Evolutionary conservation across 2,113 vertebrate species (phyloP).

Genomic region (Cebidichthys violaceus): DNA sequence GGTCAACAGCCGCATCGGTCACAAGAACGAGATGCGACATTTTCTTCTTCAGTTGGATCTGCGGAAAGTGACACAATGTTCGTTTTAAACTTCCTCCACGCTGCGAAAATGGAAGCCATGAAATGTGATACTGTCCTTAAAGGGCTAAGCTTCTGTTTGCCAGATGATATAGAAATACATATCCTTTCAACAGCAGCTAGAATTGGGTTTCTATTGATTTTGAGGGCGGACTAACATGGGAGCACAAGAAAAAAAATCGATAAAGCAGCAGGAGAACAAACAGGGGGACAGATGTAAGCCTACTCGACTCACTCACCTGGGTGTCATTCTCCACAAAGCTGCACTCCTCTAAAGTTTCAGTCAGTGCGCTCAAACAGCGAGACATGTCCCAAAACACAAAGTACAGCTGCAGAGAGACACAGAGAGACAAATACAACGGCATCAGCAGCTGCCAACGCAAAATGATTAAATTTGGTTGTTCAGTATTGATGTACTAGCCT

Average conservation of each 20-base stretch:
- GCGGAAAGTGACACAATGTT: slow-evolving; percentile 7
- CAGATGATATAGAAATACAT: slow-evolving; percentile 6
- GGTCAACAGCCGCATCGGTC: slow-evolving; percentile 41
- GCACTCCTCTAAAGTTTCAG: slow-evolving; percentile 77
- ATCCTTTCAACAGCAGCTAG: neutral
- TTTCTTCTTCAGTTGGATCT: slow-evolving; percentile 80
- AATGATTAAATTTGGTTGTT: neutral
- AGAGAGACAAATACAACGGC: neutral
- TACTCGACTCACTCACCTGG: slow-evolving; percentile 75
- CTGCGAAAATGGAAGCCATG: neutral
- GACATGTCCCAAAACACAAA: slow-evolving; percentile 83
- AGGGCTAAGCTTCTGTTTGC: neutral
- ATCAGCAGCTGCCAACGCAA: neutral
- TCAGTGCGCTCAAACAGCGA: slow-evolving; percentile 75
- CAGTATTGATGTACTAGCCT: neutral
- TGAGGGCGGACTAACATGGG: slow-evolving; percentile 11
- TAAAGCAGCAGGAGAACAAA: slow-evolving; percentile 46
- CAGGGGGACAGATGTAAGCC: slow-evolving; percentile 8
- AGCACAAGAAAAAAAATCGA: slow-evolving; percentile 32
- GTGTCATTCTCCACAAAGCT: slow-evolving; percentile 53
- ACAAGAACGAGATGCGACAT: slow-evolving; percentile 81
- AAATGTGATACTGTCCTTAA: neutral
- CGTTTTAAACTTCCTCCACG: neutral
- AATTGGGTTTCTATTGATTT: slow-evolving; percentile 42
- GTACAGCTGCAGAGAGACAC: slow-evolving; percentile 73